phyloP scores from a whole-genome alignment of 2,888 invertebrate genomes.

The Cryptocheilus praepositus region DNA sequence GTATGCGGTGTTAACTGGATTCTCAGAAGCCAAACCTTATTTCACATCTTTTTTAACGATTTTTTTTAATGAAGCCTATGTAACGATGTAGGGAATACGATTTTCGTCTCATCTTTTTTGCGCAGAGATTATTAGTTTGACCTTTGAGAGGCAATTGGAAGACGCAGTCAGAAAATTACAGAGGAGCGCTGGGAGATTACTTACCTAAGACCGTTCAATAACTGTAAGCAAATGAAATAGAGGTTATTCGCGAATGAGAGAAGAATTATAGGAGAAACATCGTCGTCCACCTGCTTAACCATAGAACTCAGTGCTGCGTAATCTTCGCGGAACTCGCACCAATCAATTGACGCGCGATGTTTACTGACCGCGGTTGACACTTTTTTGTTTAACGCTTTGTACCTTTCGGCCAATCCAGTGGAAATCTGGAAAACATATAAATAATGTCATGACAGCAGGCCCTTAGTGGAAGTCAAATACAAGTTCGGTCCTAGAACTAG shows the following conservation, averaged over 20 bases:
- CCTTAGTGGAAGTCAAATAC: no score
- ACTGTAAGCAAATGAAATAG: conserved; percentile 84
- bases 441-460: no score
- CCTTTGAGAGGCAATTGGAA: no score
- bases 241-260: conserved; percentile 83
- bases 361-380: conserved; percentile 71
- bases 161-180: no score
- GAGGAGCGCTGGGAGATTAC: conserved; percentile 41
- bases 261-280: conserved; percentile 80
- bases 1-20: no score
- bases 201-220: conserved; percentile 82
- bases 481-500: no score
- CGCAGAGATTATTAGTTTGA: no score
- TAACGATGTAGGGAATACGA: no score
- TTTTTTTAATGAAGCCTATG: no score
- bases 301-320: conserved; percentile 80
- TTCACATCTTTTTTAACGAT: no score
- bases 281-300: conserved; percentile 78
- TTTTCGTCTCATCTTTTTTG: no score
- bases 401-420: conserved; percentile 80
- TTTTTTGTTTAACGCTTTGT: conserved; percentile 78
- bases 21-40: no score
- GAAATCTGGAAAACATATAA: conserved; percentile 54
- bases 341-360: conserved; percentile 71
- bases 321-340: conserved; percentile 81